phyloP scores from a whole-genome alignment of 2,797 vertebrate genomes.

The Alca torda region DNA sequence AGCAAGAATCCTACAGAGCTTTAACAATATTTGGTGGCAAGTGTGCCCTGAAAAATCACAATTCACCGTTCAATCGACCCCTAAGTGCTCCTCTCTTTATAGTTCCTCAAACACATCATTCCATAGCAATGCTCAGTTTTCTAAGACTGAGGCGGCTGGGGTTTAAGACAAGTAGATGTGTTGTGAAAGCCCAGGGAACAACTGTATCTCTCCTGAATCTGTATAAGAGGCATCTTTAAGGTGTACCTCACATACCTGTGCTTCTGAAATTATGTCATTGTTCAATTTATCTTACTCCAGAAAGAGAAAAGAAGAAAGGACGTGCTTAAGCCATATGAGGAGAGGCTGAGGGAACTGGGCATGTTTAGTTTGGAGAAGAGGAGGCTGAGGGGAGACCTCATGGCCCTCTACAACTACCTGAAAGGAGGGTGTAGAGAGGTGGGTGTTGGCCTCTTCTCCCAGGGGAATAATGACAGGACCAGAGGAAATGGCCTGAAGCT shows the following conservation, averaged over 20 bases:
- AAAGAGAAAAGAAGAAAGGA: background rate
- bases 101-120: background rate
- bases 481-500: too few species aligned
- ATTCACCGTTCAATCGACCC: rapidly evolving
- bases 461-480: too few species aligned
- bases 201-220: background rate
- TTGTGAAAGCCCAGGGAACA: background rate
- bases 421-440: too few species aligned
- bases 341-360: too few species aligned
- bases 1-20: background rate
- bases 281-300: background rate
- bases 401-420: too few species aligned
- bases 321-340: background rate
- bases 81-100: background rate
- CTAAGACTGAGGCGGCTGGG: background rate
- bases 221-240: background rate
- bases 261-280: background rate
- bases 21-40: background rate
- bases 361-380: too few species aligned
- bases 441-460: too few species aligned
- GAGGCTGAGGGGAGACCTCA: too few species aligned
- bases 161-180: background rate
- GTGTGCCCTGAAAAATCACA: background rate
- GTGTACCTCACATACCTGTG: background rate
- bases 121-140: background rate